A percentile compares a stretch with the other conserved stretches of the same genome.
Conservation (phyloP, 2,888 invertebrate species). For the Lepidonotus clava region DNA sequence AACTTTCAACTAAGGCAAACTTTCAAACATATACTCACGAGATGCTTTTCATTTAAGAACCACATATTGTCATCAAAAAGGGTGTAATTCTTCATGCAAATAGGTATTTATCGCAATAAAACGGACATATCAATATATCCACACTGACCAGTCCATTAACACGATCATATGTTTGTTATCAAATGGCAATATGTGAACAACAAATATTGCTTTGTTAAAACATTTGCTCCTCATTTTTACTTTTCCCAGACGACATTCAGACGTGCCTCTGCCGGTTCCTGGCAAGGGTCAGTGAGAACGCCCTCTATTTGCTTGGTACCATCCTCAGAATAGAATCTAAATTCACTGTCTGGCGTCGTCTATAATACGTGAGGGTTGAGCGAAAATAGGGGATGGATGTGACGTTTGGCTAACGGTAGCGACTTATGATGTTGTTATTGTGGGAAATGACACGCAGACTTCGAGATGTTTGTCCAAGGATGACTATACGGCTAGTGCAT, state of each 20-base stretch:
- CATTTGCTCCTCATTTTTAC: not conserved
- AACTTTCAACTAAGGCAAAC: too few species aligned
- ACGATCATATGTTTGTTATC: too few species aligned
- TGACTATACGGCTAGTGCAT: not conserved
- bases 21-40: too few species aligned
- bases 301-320: not conserved
- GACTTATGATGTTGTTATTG: constrained; percentile 17
- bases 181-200: too few species aligned
- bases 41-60: too few species aligned
- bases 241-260: not conserved
- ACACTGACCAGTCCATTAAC: too few species aligned
- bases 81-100: too few species aligned
- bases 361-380: not conserved
- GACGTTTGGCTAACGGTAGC: not conserved
- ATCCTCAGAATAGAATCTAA: not conserved
- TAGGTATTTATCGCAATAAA: too few species aligned
- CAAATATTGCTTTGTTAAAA: too few species aligned
- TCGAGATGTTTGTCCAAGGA: not conserved
- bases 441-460: not conserved
- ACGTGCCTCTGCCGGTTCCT: not conserved
- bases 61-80: too few species aligned
- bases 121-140: too few species aligned
- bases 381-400: constrained; percentile 6
- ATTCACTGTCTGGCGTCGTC: too few species aligned
- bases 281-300: not conserved